phyloP scores from a whole-genome alignment of 1,140 invertebrate genomes.

The Tribolium madens region DNA sequence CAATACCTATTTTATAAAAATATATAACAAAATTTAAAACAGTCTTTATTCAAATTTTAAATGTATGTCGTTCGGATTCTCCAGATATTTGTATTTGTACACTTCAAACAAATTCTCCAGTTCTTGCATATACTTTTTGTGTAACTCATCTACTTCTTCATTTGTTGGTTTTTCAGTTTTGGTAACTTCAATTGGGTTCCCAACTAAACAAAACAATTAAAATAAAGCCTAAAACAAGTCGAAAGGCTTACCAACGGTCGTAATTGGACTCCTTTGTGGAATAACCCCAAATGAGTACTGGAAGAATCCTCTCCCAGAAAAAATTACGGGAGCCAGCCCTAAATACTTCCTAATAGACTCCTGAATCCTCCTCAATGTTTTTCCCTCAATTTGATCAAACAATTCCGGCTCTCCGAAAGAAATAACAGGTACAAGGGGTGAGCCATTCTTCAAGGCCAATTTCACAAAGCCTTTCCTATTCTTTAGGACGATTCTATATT shows the following conservation, averaged over 20 bases:
- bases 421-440: conserved; percentile 85
- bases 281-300: conserved; percentile 89
- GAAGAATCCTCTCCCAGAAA: conserved; percentile 89
- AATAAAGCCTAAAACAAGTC: background rate
- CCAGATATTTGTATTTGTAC: conserved; percentile 43
- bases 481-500: conserved; percentile 70
- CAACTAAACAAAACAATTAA: conserved; percentile 38
- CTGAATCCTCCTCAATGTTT: conserved; percentile 74
- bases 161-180: conserved; percentile 47
- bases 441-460: conserved; percentile 80
- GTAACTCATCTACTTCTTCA: conserved; percentile 46
- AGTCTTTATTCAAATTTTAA: conserved; percentile 8
- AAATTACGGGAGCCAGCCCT: conserved; percentile 84
- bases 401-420: conserved; percentile 93
- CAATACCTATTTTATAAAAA: conserved; percentile 21
- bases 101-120: conserved; percentile 45
- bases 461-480: conserved; percentile 82
- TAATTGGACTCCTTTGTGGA: conserved; percentile 82
- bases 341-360: conserved; percentile 74
- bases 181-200: conserved; percentile 46
- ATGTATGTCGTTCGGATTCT: conserved; percentile 23
- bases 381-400: conserved; percentile 80
- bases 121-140: conserved; percentile 32
- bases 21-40: conserved; percentile 16
- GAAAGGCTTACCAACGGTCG: conserved; percentile 81